Evolutionary conservation across 2,888 invertebrate species (phyloP), one percentile per base, ranked within the genome.

Genomic region (Steinernema scapterisci): DNA sequence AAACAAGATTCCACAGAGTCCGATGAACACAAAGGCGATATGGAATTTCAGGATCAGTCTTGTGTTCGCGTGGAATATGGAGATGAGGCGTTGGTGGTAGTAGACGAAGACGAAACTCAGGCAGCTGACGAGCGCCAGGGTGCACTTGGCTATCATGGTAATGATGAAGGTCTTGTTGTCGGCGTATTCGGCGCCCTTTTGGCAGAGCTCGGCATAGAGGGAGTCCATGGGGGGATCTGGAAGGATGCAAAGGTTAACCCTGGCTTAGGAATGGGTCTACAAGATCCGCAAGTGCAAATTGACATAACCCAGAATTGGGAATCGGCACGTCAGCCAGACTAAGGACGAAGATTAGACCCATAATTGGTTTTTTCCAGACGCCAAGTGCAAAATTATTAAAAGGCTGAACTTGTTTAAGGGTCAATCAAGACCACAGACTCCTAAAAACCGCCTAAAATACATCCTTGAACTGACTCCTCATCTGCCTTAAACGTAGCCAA

Each of bases 71-170:
- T 63, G 63, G 63, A 63, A 63, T 7, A 31, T 63, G 16, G 63
- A 63, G 7, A 31, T 63, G 11, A 63, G 63, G 13, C 63, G 63
- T 27, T 63, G 63, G 16, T 63, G 25, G 19, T 63, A 63, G n/a
- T 25, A 63, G 31, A 63, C 31, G 16, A 63, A 63, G 63, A 25
- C 63, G 31, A 63, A 63, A 16, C 63, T 38, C 2, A 25, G 7
- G 31, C 31, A 63, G 16, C 63, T 27, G 25, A 38, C 31, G 2
- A 63, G 16, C 5, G 63, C 63, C 11, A 63, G 13, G 3, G 31
- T 16, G 16, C 16, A 21, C 16, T 54, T 54, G 23, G 25, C 1
- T 27, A 27, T 16, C 6, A 16, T 31, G 16, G 16, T 31, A 19
- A 31, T 7, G 13, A 63, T 3, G 21, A 54, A 25, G 2, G 54